These are phyloP conservation scores for Daktulosphaira vitifoliae DNA, from an alignment of 1,140 invertebrate species.

Conservation along the genomic window DNA sequence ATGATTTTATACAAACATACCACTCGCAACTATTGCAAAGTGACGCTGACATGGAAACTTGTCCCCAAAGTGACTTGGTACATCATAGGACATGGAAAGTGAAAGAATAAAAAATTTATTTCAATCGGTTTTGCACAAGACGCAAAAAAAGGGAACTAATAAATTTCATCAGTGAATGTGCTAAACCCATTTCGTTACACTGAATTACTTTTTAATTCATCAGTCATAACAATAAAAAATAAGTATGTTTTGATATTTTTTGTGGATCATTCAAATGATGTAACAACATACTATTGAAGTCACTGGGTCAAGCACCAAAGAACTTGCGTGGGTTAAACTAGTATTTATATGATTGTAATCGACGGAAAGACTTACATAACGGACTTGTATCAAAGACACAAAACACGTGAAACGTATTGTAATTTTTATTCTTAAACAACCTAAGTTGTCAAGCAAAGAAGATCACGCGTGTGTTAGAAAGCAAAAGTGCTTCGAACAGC, in stretches of 20 bases:
- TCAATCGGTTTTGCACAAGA: too few relatives aligned
- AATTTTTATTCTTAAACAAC: too few relatives aligned
- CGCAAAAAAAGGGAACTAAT: too few relatives aligned
- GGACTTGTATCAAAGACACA: not conserved
- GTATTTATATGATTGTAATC: not conserved
- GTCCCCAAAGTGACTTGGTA: too few relatives aligned
- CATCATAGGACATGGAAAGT: too few relatives aligned
- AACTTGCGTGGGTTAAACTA: not conserved
- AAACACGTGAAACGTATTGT: not conserved
- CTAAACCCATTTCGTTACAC: not conserved
- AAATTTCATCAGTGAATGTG: not conserved
- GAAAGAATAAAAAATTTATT: too few relatives aligned
- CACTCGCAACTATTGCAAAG: too few relatives aligned
- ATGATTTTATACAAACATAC: too few relatives aligned
- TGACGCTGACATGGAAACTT: too few relatives aligned
- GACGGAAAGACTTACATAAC: not conserved
- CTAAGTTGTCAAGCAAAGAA: too few relatives aligned
- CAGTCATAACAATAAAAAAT: not conserved
- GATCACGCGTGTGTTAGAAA: not conserved
- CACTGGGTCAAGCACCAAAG: not conserved
- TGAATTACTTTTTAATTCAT: not conserved
- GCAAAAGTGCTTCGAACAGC: not conserved
- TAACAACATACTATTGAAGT: not conserved
- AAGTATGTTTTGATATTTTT: not conserved
- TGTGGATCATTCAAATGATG: not conserved